Evolutionary conservation across 2,113 vertebrate genomes (phyloP).

Genomic region (Cheirogaleus medius): DNA sequence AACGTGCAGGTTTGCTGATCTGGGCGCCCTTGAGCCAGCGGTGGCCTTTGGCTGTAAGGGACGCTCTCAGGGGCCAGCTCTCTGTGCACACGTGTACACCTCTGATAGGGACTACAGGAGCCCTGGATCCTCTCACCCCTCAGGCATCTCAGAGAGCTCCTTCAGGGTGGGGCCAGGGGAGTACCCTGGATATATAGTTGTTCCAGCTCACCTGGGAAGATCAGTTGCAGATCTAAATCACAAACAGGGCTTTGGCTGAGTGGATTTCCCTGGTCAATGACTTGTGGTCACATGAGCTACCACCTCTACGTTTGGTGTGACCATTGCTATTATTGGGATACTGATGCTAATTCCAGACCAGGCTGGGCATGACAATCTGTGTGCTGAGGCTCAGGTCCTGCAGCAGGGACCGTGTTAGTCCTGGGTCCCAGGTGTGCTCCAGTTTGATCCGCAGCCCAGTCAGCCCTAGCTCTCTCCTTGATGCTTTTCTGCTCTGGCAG

Average conservation of each 20-base stretch:
- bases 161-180: fast-evolving
- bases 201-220: not conserved
- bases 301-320: fast-evolving
- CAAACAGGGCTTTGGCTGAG: not conserved
- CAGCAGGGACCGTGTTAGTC: not conserved
- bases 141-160: not conserved
- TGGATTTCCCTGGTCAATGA: not conserved
- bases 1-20: not conserved
- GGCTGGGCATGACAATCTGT: fast-evolving
- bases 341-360: not conserved
- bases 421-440: not conserved
- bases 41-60: not conserved
- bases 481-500: not conserved
- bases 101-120: not conserved
- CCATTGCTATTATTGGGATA: not conserved
- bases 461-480: not conserved
- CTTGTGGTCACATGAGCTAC: not conserved
- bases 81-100: not conserved
- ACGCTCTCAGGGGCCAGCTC: too few relatives aligned
- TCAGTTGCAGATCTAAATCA: not conserved
- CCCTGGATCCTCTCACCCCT: not conserved
- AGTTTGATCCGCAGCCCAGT: not conserved
- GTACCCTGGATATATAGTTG: not conserved
- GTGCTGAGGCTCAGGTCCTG: fast-evolving
- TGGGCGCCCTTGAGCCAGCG: not conserved